Conservation (phyloP, 2,797 vertebrate species). For the Epinephelus awoara region DNA sequence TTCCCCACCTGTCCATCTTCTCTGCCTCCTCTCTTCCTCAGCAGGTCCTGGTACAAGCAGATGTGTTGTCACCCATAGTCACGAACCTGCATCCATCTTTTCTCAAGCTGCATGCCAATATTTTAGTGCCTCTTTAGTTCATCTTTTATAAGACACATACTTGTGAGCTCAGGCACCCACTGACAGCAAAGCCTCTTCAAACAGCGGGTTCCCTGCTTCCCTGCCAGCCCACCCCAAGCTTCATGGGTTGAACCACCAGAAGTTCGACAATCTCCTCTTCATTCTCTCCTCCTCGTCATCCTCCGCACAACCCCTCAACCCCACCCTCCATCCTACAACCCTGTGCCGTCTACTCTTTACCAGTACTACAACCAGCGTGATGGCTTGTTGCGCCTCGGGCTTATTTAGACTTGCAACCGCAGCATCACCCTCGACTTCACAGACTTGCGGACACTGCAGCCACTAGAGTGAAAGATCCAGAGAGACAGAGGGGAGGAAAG, state of each 20-base stretch:
- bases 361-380: slow-evolving; percentile 66
- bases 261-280: slow-evolving; percentile 79
- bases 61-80: slow-evolving; percentile 62
- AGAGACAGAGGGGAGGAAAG: slow-evolving; percentile 46
- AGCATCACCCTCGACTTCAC: slow-evolving; percentile 74
- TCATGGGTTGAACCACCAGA: slow-evolving; percentile 86
- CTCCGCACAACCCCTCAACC: slow-evolving; percentile 40
- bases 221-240: slow-evolving; percentile 66
- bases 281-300: slow-evolving; percentile 62
- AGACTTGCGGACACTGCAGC: slow-evolving; percentile 61
- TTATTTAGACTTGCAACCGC: slow-evolving; percentile 84
- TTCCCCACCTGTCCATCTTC: slow-evolving; percentile 20
- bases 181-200: slow-evolving; percentile 57
- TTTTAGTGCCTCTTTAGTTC: slow-evolving; percentile 49
- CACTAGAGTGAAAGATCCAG: slow-evolving; percentile 70
- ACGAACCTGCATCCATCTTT: slow-evolving; percentile 58
- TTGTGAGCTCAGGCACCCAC: slow-evolving; percentile 55
- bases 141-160: slow-evolving; percentile 68
- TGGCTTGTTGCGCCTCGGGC: slow-evolving; percentile 83
- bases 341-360: slow-evolving; percentile 50
- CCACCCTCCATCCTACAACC: slow-evolving; percentile 45
- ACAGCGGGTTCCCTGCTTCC: slow-evolving; percentile 70
- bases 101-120: slow-evolving; percentile 26
- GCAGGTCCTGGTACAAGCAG: slow-evolving; percentile 70
- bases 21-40: slow-evolving; percentile 36